Base-by-base conservation (phyloP, 2,797 vertebrate species). In the Eulemur mongoz region DNA sequence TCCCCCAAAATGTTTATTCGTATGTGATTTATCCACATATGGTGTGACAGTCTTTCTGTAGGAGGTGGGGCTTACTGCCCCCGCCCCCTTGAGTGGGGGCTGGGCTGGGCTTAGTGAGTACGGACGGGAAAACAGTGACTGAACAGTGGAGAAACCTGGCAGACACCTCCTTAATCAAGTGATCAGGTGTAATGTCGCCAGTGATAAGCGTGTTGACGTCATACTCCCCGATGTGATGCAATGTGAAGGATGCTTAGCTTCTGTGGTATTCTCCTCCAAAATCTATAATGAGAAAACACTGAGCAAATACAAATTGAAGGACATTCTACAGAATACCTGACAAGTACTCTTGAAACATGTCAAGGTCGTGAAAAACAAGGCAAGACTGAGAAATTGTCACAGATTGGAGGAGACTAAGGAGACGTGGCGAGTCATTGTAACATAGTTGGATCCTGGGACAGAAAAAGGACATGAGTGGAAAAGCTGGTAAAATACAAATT, bases 191-290 rank as follows among this genome's bases (percentile, higher is more conserved):
- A 15, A 27, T 1, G 0, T 22, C n/a, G 4, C 25, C 45, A 25
- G 35, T 15, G 22, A 0, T 23, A 25, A 43, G 32, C 27, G 0
- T 4, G 61, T 45, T 52, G 67, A 12, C 78, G 0, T 14, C 20
- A 2, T 18, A 1, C 13, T 80, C 18, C 9, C 11, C 4, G 5
- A 11, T n/a, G 13, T 4, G 35, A 43, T 35, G 20, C 52, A n/a
- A 3, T 20, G 20, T 11, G 27, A 70, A 43, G 84, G 75, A 18
- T 8, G 7, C 5, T 7, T 14, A 17, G 25, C 35, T 27, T 45
- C 23, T 38, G 7, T 67, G 75, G 18, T 73, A 2, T 54, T 79
- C 18, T 86, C 15, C 32, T 63, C 30, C 14, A 0, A 63, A 61
- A 40, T 48, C 25, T 75, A 0, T 43, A 35, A 1, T 25, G 13